These are phyloP conservation scores for Drosophila buzzatii DNA, from an alignment of 2,888 invertebrate species.

Conservation along the genomic window DNA sequence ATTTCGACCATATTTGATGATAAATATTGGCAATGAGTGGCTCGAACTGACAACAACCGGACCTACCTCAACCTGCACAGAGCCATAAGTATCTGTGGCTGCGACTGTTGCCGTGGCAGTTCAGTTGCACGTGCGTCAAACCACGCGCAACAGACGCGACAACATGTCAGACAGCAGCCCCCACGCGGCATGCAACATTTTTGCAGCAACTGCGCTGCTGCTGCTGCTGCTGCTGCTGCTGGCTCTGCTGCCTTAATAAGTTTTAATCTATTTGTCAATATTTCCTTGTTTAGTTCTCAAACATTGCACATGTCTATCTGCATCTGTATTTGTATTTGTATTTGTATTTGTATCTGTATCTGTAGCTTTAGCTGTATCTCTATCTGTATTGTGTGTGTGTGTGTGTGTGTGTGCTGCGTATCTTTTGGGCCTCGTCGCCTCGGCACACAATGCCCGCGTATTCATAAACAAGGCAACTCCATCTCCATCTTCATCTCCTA, in stretches of 20 bases:
- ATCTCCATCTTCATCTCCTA: slow-evolving; percentile 19
- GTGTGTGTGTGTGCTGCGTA: slow-evolving; percentile 29
- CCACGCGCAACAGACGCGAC: slow-evolving; percentile 56
- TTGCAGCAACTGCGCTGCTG: slow-evolving; percentile 44
- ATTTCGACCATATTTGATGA: slow-evolving; percentile 81
- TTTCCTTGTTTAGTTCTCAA: slow-evolving; percentile 77
- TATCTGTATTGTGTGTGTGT: slow-evolving; percentile 31
- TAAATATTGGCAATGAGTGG: slow-evolving; percentile 80
- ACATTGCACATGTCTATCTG: slow-evolving; percentile 58
- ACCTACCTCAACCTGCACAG: slow-evolving; percentile 72
- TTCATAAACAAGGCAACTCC: slow-evolving; percentile 73
- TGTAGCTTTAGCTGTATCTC: slow-evolving; percentile 25
- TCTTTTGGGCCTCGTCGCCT: slow-evolving; percentile 58
- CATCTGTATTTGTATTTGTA: slow-evolving; percentile 30
- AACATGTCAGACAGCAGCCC: slow-evolving; percentile 71
- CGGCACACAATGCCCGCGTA: slow-evolving; percentile 73
- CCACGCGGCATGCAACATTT: slow-evolving; percentile 70
- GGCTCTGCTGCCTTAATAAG: slow-evolving; percentile 69
- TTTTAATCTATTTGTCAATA: slow-evolving; percentile 81
- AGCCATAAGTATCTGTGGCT: slow-evolving; percentile 30
- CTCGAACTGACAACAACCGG: slow-evolving; percentile 52
- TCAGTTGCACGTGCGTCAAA: slow-evolving; percentile 63
- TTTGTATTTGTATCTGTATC: slow-evolving; percentile 16
- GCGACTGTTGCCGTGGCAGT: slow-evolving; percentile 20
- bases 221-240: slow-evolving; percentile 7